A percentile compares a stretch with the other conserved stretches of the same genome.
Evolutionary conservation across 37 sponge, comb jelly and placozoan genomes (phyloP).

Genomic region (Agelas oroides): DNA sequence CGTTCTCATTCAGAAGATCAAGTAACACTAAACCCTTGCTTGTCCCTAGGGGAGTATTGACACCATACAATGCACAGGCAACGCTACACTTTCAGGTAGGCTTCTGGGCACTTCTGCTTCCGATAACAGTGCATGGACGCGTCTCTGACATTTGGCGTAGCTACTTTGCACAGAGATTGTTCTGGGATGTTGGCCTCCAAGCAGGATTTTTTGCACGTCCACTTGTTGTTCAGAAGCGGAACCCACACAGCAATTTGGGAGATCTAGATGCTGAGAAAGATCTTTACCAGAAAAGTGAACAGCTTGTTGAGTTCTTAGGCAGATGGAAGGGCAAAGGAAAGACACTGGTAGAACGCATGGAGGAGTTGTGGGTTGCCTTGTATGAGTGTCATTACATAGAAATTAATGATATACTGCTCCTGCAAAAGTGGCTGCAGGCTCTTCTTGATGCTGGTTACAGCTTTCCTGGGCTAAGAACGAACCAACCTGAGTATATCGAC

Average conservation of each 20-base stretch:
- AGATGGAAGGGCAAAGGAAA: conserved; percentile 39
- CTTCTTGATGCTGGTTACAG: conserved; percentile 39
- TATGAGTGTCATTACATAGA: conserved; percentile 61
- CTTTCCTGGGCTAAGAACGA: conserved; percentile 10
- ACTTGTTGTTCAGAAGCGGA: conserved; percentile 51
- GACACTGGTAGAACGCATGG: conserved; percentile 43
- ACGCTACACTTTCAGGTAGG: conserved; percentile 40
- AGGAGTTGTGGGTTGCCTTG: conserved; percentile 41
- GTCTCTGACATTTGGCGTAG: conserved; percentile 77
- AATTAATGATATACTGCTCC: conserved; percentile 26
- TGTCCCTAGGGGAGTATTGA: conserved; percentile 41
- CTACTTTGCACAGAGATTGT: conserved; percentile 51
- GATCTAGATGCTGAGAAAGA: conserved; percentile 54
- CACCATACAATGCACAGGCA: conserved; percentile 74
- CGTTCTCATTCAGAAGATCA: conserved; percentile 42
- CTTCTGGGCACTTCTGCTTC: conserved; percentile 61
- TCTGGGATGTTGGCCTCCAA: conserved; percentile 54
- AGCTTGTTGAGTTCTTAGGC: conserved; percentile 45
- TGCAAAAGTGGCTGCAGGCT: conserved; percentile 42
- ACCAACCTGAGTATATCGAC: no score
- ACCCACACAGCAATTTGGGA: conserved; percentile 37
- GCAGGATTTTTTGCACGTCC: conserved; percentile 47
- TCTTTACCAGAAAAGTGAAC: conserved; percentile 56
- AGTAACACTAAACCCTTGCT: conserved; percentile 40
- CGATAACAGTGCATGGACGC: conserved; percentile 47